Evolutionary conservation across 2,797 vertebrate species (phyloP), one percentile per base, ranked within the genome.

Genomic region (Manis pentadactyla): DNA sequence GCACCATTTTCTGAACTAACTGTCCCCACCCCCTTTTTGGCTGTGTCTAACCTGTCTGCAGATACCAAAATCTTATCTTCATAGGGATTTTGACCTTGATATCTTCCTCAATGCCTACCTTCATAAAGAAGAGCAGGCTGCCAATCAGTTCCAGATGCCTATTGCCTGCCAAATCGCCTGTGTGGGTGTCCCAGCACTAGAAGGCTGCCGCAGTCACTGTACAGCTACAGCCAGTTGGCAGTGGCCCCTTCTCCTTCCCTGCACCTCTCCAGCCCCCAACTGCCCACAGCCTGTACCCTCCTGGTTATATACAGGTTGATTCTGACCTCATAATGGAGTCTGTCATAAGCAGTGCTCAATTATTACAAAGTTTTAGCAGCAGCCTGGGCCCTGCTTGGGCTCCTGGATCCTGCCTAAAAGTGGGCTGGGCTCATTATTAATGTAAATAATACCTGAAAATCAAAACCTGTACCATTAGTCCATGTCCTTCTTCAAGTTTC

Each of bases 81-180:
- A 82, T 39, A 84, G 42, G 69, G 29, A 1, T 42, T 97, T 69
- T 82, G 21, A 71, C 75, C 29, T 94, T 89, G 34, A 85, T 87
- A 7, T 8, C 49, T 91, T 95, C 42, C 42, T 89, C 63, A 96
- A 57, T 27, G 37, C 66, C 59, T 94, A 96, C 78, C 51, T 91
- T 87, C 46, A 34, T 57, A 93, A 86, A 84, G 19, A 95, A 94
- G 55, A 94, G 55, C 15, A 90, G 34, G 31, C 63, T 29, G 5
- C 71, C 82, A 92, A 99, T 97, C 97, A 99, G 98, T 97, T 97
- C 98, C 98, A 93, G 98, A 99, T 97, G 99, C 98, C 69, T 97
- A 99, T 97, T 95, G 34, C 98, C 98, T 98, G 98, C 96, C 91
- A 97, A 98, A 97, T 69, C 94, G 98, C 97, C 96, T 93, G 96